Base-by-base conservation (phyloP, 2,797 vertebrate genomes). In the Cryptoprocta ferox region DNA sequence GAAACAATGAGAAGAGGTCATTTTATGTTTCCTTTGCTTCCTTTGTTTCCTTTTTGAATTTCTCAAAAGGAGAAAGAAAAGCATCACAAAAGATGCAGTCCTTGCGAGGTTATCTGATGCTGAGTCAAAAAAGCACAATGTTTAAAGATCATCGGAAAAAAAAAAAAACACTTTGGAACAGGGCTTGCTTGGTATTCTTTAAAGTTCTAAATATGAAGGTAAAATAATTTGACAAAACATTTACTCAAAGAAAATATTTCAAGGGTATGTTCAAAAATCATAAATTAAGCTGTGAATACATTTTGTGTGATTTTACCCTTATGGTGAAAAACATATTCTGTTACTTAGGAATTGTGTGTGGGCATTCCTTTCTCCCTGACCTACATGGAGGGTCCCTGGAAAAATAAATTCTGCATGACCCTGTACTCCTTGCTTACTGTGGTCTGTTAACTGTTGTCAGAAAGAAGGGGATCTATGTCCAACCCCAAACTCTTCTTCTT, bases 221-320 rank as follows among this genome's bases (percentile, higher is more conserved):
- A 53, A 96, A 92, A 75, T 85, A 95, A 76, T 89, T 59, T 91
- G 37, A 94, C 7, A 92, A 84, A 90, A 91, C n/a, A 91, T 70
- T 76, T 91, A 91, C 63, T 96, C 28, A 87, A 89, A 73, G 63
- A 83, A 86, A 87, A 83, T 65, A 94, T 93, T 89, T 93, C 88
- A 95, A 95, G 81, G n/a, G 3, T 86, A 91, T 73, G 96, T 89
- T 93, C 28, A 81, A 95, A 94, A 68, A 68, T 8, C 21, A 71
- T 37, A 79, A 96, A 59, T 53, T 93, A 96, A 93, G 12, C 28
- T 93, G 28, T 73, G 56, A 91, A 79, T 65, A 86, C 0, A 50
- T 75, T 90, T 66, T 11, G 10, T 35, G 56, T 90, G n/a, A 91
- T 42, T 89, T 68, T 81, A 93, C 80, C 39, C 76, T 65, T 89